Evolutionary conservation across 2,888 invertebrate genomes (phyloP).

Genomic region (Heterodera filipjevi): DNA sequence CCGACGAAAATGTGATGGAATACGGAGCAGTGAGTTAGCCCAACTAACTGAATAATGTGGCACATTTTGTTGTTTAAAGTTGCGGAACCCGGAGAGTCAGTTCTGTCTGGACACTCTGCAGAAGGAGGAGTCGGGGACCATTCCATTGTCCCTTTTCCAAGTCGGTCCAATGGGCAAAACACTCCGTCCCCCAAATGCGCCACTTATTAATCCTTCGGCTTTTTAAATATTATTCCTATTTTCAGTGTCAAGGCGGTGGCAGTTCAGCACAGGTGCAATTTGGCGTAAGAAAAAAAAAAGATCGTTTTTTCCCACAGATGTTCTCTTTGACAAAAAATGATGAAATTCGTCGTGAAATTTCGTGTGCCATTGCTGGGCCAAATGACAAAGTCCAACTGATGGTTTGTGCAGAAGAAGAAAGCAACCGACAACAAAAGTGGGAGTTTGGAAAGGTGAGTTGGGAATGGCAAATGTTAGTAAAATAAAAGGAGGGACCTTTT

Average conservation of each 20-base stretch:
- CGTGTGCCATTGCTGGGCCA: conserved; percentile 50
- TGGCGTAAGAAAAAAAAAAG: neutral
- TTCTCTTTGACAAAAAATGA: conserved; percentile 60
- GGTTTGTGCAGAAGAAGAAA: neutral
- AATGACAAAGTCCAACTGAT: conserved; percentile 18
- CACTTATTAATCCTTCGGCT: conserved; percentile 39
- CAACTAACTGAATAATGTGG: neutral
- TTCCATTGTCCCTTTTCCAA: conserved; percentile 30
- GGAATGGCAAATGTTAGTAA: neutral
- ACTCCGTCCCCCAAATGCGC: neutral
- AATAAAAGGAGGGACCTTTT: neutral
- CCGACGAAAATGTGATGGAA: conserved; percentile 78
- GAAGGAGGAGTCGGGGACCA: conserved; percentile 48
- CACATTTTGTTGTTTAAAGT: conserved; percentile 23
- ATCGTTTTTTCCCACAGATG: conserved; percentile 47
- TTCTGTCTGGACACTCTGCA: conserved; percentile 63
- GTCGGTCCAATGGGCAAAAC: neutral
- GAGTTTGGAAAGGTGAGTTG: conserved; percentile 20
- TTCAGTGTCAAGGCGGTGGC: conserved; percentile 59
- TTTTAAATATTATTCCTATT: conserved; percentile 48
- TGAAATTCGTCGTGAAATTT: conserved; percentile 60
- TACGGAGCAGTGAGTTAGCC: conserved; percentile 72
- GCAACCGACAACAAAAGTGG: conserved; percentile 29
- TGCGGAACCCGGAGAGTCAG: conserved; percentile 43
- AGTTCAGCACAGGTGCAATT: conserved; percentile 59